A percentile compares a stretch with the other conserved stretches of the same genome.
Conservation (phyloP, 2,888 invertebrate species). For the Loripinus fragilis region DNA sequence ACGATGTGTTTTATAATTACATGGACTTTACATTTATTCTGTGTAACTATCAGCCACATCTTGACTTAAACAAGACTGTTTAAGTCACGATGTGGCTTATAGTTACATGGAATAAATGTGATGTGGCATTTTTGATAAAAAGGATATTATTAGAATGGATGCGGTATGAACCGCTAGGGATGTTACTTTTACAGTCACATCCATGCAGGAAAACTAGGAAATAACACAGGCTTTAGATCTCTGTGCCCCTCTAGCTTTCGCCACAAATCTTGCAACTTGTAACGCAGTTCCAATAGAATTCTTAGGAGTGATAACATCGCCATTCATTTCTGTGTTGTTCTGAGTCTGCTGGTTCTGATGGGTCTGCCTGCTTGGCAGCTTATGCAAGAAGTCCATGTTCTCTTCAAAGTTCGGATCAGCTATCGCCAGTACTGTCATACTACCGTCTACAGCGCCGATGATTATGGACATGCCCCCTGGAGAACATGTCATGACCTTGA, state of each 20-base stretch:
- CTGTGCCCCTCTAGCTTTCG: slow-evolving; percentile 78
- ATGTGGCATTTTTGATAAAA: too few relatives aligned
- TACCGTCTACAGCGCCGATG: slow-evolving; percentile 96
- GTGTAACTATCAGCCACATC: too few relatives aligned
- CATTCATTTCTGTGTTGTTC: slow-evolving; percentile 40
- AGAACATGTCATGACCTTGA: slow-evolving; percentile 78
- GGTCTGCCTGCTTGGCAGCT: slow-evolving; percentile 74
- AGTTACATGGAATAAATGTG: too few relatives aligned
- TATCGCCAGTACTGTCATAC: slow-evolving; percentile 94
- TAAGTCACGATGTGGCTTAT: too few relatives aligned
- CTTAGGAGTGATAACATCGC: slow-evolving; percentile 68
- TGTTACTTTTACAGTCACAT: too few relatives aligned
- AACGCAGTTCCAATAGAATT: slow-evolving; percentile 77
- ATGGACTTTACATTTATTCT: too few relatives aligned
- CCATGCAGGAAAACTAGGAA: slow-evolving; percentile 49
- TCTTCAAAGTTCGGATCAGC: slow-evolving; percentile 86
- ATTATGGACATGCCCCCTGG: slow-evolving; percentile 85
- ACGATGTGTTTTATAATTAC: too few relatives aligned
- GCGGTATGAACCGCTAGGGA: too few relatives aligned
- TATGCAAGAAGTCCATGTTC: slow-evolving; percentile 74
- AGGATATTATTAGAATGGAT: too few relatives aligned
- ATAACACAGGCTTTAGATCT: slow-evolving; percentile 78
- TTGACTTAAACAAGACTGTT: too few relatives aligned
- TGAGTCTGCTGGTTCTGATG: slow-evolving; percentile 53
- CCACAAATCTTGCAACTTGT: slow-evolving; percentile 80